Base-by-base conservation (phyloP, 2,113 vertebrate genomes). In the Zapus hudsonius region DNA sequence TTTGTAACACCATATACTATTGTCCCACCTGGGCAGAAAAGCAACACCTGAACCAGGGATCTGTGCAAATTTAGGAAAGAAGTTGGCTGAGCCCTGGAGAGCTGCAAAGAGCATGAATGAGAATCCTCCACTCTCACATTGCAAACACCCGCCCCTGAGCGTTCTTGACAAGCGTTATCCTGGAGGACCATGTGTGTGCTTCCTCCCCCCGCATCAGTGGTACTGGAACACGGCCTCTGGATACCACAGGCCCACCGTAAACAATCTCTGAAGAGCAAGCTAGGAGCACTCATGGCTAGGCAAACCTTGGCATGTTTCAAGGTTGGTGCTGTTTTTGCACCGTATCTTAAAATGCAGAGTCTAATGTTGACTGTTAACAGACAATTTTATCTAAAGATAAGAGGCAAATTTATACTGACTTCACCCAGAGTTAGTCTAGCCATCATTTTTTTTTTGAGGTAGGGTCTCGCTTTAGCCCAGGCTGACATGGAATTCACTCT, bases 261-360 rank as follows among this genome's bases (percentile, higher is more conserved):
- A 16, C 19, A 61, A 38, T 23, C 74, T 78, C 44, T 29, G 12
- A 44, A 29, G 55, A 52, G 59, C 27, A 55, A 52, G 52, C 52
- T 66, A 3, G 47, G 4, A 16, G 9, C 17, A 17, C 0, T 3
- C 22, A 27, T 31, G 15, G 22, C 6, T 9, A 3, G 8, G 72
- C 52, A 33, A 44, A 63, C 42, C 2, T 25, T 22, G 66, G 55
- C 2, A 7, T n/a, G 13, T 17, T 63, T 57, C 31, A 3, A 57
- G 81, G 29, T 25, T 79, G 55, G 11, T 44, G 61, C 72, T 40
- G 38, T 29, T 38, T 2, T 25, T 23, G 3, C 19, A 29, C 29
- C 5, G 1, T 12, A 19, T 74, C 47, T 78, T 87, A 61, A 90
- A 57, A 38, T 1, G 17, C 13, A 17, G 47, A 61, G 3, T 33